A percentile compares a stretch with the other conserved stretches of the same genome.
Conservation (phyloP, 2,113 vertebrate species). For the Rhabdomys dilectus region DNA sequence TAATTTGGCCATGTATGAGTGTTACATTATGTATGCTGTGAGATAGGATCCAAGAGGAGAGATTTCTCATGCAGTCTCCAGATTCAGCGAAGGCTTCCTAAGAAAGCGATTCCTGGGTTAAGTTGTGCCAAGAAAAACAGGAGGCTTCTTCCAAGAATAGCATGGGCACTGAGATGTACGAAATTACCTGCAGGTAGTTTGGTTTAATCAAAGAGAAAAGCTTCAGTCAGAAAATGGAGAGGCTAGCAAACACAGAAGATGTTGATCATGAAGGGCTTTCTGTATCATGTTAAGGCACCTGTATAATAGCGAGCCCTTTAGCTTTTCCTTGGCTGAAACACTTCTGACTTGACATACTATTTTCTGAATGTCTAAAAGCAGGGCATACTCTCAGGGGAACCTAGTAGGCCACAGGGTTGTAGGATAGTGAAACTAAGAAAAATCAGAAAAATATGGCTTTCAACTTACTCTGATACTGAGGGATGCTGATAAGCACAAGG, state of each 20-base stretch:
- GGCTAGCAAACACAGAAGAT: background rate
- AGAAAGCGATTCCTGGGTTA: slow-evolving; percentile 12
- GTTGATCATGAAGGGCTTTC: slow-evolving; percentile 25
- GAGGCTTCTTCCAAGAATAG: slow-evolving; percentile 28
- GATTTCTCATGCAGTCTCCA: background rate
- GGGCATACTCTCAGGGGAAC: background rate
- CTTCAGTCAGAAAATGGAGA: background rate
- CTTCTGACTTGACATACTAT: background rate
- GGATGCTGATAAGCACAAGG: slow-evolving; percentile 6
- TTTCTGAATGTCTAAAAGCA: background rate
- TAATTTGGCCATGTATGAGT: background rate
- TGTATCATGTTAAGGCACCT: background rate
- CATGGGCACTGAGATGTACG: background rate
- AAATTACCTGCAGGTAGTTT: background rate
- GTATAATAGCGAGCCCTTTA: background rate
- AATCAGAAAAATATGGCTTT: background rate
- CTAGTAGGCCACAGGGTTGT: background rate
- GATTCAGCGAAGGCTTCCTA: slow-evolving; percentile 24
- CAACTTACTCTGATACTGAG: background rate
- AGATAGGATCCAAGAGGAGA: slow-evolving; percentile 11
- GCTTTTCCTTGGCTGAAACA: background rate
- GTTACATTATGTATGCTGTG: slow-evolving; percentile 17
- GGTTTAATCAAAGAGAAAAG: slow-evolving; percentile 21
- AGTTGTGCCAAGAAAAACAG: slow-evolving; percentile 18
- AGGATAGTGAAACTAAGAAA: background rate